Evolutionary conservation across 2,888 invertebrate genomes (phyloP).

Genomic region (Mystacides longicornis): DNA sequence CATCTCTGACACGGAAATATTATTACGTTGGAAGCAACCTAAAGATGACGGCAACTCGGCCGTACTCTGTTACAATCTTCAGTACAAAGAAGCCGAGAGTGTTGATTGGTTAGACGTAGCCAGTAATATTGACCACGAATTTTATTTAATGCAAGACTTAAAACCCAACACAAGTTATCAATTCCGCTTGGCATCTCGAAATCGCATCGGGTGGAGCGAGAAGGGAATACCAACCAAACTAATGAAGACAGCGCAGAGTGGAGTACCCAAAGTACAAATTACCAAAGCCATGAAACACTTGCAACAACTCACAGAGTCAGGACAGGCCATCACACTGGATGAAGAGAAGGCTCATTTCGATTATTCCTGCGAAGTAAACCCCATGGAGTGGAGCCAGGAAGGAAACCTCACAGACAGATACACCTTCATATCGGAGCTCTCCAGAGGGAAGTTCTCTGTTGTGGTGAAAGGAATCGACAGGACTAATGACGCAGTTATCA

Average conservation of each 20-base stretch:
- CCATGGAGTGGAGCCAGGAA: conserved; percentile 65
- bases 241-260: conserved; percentile 59
- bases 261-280: conserved; percentile 67
- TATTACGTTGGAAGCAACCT: conserved; percentile 90
- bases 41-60: conserved; percentile 85
- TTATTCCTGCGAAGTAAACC: conserved; percentile 66
- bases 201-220: conserved; percentile 91
- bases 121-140: conserved; percentile 89
- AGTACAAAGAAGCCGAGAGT: conserved; percentile 67
- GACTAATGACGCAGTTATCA: conserved; percentile 64
- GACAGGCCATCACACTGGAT: conserved; percentile 58
- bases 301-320: conserved; percentile 78
- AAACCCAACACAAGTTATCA: conserved; percentile 74
- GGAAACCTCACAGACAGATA: conserved; percentile 66
- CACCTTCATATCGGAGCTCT: conserved; percentile 78
- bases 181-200: conserved; percentile 81
- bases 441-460: conserved; percentile 78
- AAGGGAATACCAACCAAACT: conserved; percentile 76
- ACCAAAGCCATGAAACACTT: conserved; percentile 77
- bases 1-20: conserved; percentile 76
- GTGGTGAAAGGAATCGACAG: conserved; percentile 78
- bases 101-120: conserved; percentile 81
- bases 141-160: conserved; percentile 76
- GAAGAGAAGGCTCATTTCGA: conserved; percentile 58
- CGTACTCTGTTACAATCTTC: conserved; percentile 83